Conservation (phyloP, 2,797 vertebrate genomes). For the Diglossa cyanea region DNA sequence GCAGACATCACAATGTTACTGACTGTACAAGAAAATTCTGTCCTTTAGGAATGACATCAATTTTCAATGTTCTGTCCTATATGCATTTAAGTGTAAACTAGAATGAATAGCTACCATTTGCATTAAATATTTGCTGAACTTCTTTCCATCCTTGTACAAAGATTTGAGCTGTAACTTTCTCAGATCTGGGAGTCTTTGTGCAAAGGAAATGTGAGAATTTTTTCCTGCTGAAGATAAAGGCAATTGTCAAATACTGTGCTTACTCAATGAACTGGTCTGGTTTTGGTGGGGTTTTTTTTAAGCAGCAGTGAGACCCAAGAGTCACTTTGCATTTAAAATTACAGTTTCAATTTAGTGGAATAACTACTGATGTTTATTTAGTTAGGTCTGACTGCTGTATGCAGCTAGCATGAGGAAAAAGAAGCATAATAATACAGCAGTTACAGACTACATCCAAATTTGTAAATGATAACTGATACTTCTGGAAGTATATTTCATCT, state of each 20-base stretch:
- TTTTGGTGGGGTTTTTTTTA: neutral
- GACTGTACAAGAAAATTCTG: neutral
- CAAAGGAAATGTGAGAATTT: neutral
- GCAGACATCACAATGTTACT: neutral
- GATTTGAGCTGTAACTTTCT: neutral
- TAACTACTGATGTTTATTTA: neutral
- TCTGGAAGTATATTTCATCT: neutral
- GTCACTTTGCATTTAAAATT: neutral
- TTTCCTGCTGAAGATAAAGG: neutral
- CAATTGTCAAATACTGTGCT: neutral
- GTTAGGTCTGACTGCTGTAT: neutral
- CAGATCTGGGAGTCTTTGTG: neutral
- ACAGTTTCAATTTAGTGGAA: neutral
- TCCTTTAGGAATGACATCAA: neutral
- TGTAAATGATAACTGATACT: neutral
- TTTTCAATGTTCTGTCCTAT: neutral
- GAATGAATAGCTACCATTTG: neutral
- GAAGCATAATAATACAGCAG: neutral
- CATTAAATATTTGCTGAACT: neutral
- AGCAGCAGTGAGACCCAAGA: neutral
- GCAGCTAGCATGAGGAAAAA: neutral
- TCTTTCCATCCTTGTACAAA: neutral
- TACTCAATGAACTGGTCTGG: neutral
- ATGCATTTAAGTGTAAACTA: neutral
- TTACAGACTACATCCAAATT: neutral